phyloP scores from a whole-genome alignment of 1,140 invertebrate species.

The Magallana ariakensis region DNA sequence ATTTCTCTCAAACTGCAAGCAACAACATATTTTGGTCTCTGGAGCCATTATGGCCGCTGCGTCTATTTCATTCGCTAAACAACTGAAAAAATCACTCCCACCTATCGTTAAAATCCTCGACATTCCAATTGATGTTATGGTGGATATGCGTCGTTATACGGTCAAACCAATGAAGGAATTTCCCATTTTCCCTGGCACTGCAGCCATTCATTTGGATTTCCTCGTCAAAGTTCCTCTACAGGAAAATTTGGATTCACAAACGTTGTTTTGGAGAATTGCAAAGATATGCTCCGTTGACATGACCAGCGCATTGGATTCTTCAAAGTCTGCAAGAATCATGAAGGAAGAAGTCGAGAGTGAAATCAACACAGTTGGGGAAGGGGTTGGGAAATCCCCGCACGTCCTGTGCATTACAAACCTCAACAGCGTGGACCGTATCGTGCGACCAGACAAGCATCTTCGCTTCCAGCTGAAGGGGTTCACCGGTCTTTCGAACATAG shows the following conservation, averaged over 20 bases:
- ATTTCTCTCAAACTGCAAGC: slow-evolving; percentile 39
- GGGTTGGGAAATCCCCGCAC: slow-evolving; percentile 37
- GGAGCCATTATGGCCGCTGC: slow-evolving; percentile 33
- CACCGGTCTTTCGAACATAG: slow-evolving; percentile 30
- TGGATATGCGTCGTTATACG: slow-evolving; percentile 42
- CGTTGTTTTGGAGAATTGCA: slow-evolving; percentile 44
- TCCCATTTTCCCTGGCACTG: slow-evolving; percentile 39
- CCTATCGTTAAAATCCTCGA: neutral
- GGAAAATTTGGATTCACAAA: slow-evolving; percentile 18
- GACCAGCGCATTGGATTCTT: neutral
- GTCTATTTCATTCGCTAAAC: neutral
- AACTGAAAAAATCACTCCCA: neutral
- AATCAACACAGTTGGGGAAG: neutral
- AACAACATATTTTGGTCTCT: slow-evolving; percentile 25
- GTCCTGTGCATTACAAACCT: slow-evolving; percentile 45
- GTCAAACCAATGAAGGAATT: neutral
- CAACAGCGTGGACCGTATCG: slow-evolving; percentile 21
- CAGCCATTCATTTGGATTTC: slow-evolving; percentile 42
- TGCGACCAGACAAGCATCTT: slow-evolving; percentile 5
- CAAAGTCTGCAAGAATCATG: slow-evolving; percentile 31
- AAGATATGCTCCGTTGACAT: slow-evolving; percentile 22
- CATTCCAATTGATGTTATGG: slow-evolving; percentile 49
- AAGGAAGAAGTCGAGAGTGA: slow-evolving; percentile 22
- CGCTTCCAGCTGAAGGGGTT: slow-evolving; percentile 17
- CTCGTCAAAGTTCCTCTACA: slow-evolving; percentile 5